These are phyloP conservation scores for Pantelozetes paolii DNA, from an alignment of 2,888 invertebrate genomes.

Conservation along the genomic window DNA sequence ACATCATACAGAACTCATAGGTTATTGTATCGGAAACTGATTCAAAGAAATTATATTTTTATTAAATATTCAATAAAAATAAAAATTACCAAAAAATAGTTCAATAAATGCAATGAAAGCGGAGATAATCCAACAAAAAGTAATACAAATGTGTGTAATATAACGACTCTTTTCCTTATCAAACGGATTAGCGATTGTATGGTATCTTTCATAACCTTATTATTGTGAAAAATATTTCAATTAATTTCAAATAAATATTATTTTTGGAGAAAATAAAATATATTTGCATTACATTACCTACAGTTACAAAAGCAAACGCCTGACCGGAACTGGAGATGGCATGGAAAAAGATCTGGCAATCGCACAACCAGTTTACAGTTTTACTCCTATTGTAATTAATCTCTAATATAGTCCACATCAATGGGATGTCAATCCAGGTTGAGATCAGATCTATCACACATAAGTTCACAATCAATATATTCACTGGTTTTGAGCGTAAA, in stretches of 20 bases:
- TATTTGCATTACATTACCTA: constrained; percentile 28
- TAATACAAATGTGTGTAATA: constrained; percentile 30
- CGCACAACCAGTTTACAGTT: constrained; percentile 5
- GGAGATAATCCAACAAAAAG: constrained; percentile 31
- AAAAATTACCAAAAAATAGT: constrained; percentile 10
- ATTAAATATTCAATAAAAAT: background rate
- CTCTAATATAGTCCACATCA: constrained; percentile 39
- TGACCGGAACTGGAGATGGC: constrained; percentile 35
- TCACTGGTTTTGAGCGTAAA: constrained; percentile 35
- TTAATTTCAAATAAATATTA: background rate
- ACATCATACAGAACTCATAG: constrained; percentile 37
- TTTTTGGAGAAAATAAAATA: too few species aligned
- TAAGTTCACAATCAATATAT: constrained; percentile 41
- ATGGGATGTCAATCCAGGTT: constrained; percentile 37
- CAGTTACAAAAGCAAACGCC: constrained; percentile 37
- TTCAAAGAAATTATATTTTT: background rate
- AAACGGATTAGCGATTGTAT: constrained; percentile 40
- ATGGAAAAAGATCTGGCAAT: constrained; percentile 37
- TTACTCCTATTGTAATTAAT: background rate
- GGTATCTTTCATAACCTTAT: constrained; percentile 39
- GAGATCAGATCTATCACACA: constrained; percentile 38
- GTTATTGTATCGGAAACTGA: constrained; percentile 37
- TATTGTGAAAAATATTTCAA: background rate
- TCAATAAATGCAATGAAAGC: constrained; percentile 29
- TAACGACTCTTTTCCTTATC: constrained; percentile 37